Evolutionary conservation across 2,797 vertebrate genomes (phyloP).

Genomic region (Phrynocephalus guinanensis): DNA sequence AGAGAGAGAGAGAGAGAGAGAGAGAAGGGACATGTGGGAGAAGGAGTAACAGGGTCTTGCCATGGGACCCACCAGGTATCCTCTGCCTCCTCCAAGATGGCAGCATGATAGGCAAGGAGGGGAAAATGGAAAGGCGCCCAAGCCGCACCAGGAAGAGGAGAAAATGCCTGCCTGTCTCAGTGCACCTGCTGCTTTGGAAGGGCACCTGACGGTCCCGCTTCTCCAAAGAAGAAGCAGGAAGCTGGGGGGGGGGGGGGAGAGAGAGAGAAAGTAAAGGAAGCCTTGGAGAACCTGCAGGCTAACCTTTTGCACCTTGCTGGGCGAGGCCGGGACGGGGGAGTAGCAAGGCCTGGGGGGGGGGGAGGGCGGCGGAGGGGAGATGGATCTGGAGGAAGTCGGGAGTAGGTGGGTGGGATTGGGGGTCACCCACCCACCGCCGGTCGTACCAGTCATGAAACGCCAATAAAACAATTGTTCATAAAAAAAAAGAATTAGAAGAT

Average conservation of each 20-base stretch:
- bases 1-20: too few relatives aligned
- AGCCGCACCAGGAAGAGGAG: neutral
- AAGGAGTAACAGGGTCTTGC: too few relatives aligned
- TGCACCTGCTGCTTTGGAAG: neutral
- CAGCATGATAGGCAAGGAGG: neutral
- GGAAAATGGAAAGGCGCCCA: rapidly evolving
- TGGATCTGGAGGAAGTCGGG: too few relatives aligned
- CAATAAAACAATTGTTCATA: too few relatives aligned
- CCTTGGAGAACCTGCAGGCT: neutral
- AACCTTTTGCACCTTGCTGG: neutral
- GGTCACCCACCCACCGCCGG: neutral
- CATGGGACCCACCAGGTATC: too few relatives aligned
- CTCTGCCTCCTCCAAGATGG: neutral
- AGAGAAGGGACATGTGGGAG: neutral
- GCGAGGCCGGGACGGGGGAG: neutral
- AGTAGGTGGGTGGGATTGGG: too few relatives aligned
- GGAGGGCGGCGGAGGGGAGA: too few relatives aligned
- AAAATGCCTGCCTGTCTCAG: neutral
- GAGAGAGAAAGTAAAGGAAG: too few relatives aligned
- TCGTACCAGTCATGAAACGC: neutral
- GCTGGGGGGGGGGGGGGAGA: neutral
- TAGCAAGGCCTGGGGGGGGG: neutral
- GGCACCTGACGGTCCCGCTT: neutral
- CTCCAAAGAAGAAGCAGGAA: neutral
- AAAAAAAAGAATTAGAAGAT: neutral